Evolutionary conservation across 2,888 invertebrate species (phyloP).

Genomic region (Scaptomyza parva): DNA sequence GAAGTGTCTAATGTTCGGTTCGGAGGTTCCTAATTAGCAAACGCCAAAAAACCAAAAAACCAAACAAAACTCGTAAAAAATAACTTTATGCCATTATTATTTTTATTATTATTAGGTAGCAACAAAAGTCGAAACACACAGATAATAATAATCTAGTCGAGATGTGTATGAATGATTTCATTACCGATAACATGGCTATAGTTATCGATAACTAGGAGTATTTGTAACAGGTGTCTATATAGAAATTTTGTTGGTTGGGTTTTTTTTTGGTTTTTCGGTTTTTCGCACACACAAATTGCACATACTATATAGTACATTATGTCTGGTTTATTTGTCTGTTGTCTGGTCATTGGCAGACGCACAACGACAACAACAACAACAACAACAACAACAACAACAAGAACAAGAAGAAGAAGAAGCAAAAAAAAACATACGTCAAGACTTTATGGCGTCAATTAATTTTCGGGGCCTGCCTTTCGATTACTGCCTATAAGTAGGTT

Average conservation of each 20-base stretch:
- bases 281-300: too few relatives aligned
- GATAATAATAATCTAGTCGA: background rate
- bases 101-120: too few relatives aligned
- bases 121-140: background rate
- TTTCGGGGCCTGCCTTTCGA: slow-evolving; percentile 45
- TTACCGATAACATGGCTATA: too few relatives aligned
- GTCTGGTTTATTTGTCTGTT: slow-evolving; percentile 25
- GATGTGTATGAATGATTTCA: too few relatives aligned
- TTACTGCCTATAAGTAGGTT: slow-evolving; percentile 11
- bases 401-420: slow-evolving; percentile 25
- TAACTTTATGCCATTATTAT: too few relatives aligned
- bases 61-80: too few relatives aligned
- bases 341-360: slow-evolving; percentile 67
- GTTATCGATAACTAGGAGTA: too few relatives aligned
- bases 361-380: slow-evolving; percentile 47
- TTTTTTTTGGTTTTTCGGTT: too few relatives aligned
- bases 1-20: background rate
- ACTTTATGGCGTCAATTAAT: slow-evolving; percentile 79
- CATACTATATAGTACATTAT: background rate
- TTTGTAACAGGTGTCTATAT: too few relatives aligned
- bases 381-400: slow-evolving; percentile 26
- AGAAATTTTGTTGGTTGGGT: too few relatives aligned
- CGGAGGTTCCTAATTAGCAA: background rate
- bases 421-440: slow-evolving; percentile 47
- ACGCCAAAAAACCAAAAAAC: slow-evolving; percentile 14